These are phyloP conservation scores for Chlorospingus semifuscus DNA, from an alignment of 2,797 vertebrate species.

Conservation along the genomic window DNA sequence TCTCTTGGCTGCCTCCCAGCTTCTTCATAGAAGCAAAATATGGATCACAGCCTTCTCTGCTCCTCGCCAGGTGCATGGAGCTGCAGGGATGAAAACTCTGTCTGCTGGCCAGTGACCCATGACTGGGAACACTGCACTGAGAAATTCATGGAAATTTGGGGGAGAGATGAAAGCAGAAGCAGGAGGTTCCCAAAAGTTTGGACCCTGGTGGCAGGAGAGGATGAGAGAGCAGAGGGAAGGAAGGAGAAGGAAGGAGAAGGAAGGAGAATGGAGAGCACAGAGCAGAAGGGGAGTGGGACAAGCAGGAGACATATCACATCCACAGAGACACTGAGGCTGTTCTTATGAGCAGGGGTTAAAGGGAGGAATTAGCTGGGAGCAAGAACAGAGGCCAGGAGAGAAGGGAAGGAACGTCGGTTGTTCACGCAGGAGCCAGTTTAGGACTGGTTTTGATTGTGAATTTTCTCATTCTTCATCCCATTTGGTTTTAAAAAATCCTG, in stretches of 20 bases:
- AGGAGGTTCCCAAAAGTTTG: neutral
- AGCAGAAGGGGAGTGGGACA: neutral
- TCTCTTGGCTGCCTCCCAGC: slow-evolving; percentile 32
- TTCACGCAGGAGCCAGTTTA: accelerated
- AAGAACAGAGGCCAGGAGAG: neutral
- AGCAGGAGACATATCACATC: neutral
- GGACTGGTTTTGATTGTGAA: neutral
- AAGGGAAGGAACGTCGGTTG: neutral
- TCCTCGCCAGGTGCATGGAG: neutral
- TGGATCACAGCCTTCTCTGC: neutral
- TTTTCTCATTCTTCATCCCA: slow-evolving; percentile 10
- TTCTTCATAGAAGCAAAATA: slow-evolving; percentile 17
- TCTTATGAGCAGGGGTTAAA: neutral
- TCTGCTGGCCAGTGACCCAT: neutral
- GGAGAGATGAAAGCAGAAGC: neutral
- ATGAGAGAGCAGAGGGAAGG: neutral
- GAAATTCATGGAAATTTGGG: neutral
- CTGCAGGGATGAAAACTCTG: neutral
- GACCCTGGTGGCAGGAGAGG: neutral
- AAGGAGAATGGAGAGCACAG: neutral
- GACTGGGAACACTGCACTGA: neutral
- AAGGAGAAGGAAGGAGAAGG: neutral
- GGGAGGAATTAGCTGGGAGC: neutral
- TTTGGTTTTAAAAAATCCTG: neutral
- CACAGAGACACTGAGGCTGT: neutral